Base-by-base conservation (phyloP, 23 tunicate species). In the Aplidium turbinatum region DNA sequence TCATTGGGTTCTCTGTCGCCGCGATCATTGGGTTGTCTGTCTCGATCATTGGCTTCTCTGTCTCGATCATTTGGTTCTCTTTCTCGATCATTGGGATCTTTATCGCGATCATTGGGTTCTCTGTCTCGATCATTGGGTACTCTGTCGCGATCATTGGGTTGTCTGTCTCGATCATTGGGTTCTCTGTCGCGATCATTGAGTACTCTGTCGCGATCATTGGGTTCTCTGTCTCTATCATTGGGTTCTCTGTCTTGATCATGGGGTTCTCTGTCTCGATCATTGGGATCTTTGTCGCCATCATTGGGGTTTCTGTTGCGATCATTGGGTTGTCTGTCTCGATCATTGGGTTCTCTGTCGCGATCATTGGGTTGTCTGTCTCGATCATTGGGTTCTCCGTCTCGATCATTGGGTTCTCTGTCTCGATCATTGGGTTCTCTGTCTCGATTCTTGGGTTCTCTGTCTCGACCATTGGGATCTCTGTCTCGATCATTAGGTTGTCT, bases 1-100 rank as follows among this genome's bases (percentile, higher is more conserved):
- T 42, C 50, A 42, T 42, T 42, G 11, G 50, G 50, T 42, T 42
- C 50, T 42, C 50, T 42, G 16, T 42, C 50, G 50, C 50, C n/a
- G n/a, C n/a, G 50, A 16, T 42, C 50, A 42, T 42, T 16, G 11
- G 50, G 50, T 16, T 16, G 50, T 9, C 50, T 11, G 50, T 42
- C 16, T 42, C 50, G 13, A 16, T 42, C 50, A 42, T 11, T 42
- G 11, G 50, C 13, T 42, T 42, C 50, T 42, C 50, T 42, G 16
- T 42, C 50, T 11, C 50, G 50, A 16, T 42, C 50, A 42, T 42
- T 16, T 42, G 50, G 50, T 42, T 16, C 13, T 9, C 50, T 11
- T 11, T 42, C 16, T 42, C 50, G 13, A 42, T 42, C 50, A 42
- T 11, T 42, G 11, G 50, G 50, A 11, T 42, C 50, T 42, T 16